Conservation (phyloP, 30 jellyfish, hydroid and myxozoan species). For the Nemopilema nomurai region DNA sequence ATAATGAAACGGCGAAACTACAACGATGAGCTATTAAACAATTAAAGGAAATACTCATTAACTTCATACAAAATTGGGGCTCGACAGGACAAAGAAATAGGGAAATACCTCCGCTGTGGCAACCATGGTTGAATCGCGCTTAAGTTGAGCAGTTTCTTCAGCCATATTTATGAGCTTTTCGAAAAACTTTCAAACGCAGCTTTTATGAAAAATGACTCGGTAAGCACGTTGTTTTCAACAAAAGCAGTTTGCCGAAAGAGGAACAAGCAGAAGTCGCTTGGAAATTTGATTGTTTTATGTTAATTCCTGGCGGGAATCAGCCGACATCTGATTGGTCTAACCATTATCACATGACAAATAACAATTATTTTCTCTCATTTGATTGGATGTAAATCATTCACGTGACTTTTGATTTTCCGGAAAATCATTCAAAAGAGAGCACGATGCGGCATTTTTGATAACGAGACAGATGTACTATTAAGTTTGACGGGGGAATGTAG, state of each 20-base stretch:
- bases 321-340: conserved; percentile 26
- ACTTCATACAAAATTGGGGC: not conserved
- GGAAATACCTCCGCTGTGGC: conserved; percentile 74
- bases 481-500: not conserved
- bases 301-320: conserved; percentile 69
- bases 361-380: not conserved
- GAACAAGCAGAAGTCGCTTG: conserved; percentile 10
- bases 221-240: conserved; percentile 29
- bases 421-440: conserved; percentile 28
- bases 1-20: not conserved
- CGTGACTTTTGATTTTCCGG: conserved; percentile 57
- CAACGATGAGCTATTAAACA: not conserved
- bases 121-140: conserved; percentile 78
- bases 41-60: not conserved
- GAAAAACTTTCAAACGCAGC: not conserved
- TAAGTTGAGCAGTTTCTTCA: conserved; percentile 56
- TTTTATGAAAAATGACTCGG: conserved; percentile 8
- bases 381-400: conserved; percentile 30
- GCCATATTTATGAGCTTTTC: conserved; percentile 26
- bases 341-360: not conserved
- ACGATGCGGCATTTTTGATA: conserved; percentile 16
- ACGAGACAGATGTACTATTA: not conserved
- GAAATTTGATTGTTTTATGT: conserved; percentile 28
- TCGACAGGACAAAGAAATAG: not conserved
- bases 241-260: conserved; percentile 44